Conservation (phyloP, 2,888 invertebrate genomes). For the Meliscaeva auricollis region DNA sequence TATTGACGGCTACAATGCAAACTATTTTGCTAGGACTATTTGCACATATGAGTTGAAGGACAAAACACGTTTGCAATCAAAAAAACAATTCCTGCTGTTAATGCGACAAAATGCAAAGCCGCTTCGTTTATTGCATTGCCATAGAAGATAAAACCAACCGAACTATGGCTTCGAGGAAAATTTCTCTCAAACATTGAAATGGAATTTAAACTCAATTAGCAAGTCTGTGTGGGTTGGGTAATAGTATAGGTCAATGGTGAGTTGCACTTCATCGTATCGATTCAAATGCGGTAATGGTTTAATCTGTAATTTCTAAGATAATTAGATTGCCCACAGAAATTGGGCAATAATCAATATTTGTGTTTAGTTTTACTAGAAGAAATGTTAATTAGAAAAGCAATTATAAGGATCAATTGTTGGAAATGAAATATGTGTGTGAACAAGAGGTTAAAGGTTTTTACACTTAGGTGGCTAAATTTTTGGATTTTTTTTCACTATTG, state of each 20-base stretch:
- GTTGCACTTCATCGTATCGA: background rate
- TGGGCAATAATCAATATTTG: too few relatives aligned
- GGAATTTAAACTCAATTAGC: conserved; percentile 7
- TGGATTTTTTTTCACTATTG: too few relatives aligned
- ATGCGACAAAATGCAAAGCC: conserved; percentile 6
- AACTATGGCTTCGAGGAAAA: background rate
- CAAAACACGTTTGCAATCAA: background rate
- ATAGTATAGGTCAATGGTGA: too few relatives aligned
- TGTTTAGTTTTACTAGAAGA: too few relatives aligned
- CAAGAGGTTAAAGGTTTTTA: too few relatives aligned
- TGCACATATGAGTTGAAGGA: too few relatives aligned
- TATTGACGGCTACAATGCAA: background rate
- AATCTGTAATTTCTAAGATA: background rate
- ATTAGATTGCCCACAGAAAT: too few relatives aligned
- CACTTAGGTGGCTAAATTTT: too few relatives aligned
- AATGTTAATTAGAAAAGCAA: too few relatives aligned
- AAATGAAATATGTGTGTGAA: too few relatives aligned
- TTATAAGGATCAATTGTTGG: too few relatives aligned
- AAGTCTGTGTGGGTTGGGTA: background rate
- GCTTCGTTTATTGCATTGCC: background rate
- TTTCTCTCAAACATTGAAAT: background rate
- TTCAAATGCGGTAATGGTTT: background rate
- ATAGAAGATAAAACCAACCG: background rate
- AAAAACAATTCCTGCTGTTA: background rate
- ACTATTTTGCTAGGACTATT: background rate